phyloP scores from a whole-genome alignment of 2,797 vertebrate genomes.

The Erpetoichthys calabaricus region DNA sequence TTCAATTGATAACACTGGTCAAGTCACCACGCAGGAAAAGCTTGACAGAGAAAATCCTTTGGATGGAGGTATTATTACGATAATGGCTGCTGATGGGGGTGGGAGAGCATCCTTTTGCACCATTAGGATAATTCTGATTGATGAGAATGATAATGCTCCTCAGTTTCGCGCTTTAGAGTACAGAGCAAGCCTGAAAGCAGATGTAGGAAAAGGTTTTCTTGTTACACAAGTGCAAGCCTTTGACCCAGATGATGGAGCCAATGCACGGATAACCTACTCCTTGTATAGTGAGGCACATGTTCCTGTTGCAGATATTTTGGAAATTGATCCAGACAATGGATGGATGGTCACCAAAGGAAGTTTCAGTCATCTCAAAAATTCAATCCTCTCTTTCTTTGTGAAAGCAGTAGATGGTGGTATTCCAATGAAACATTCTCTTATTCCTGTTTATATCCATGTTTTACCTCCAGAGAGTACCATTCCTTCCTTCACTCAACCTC shows the following conservation, averaged over 20 bases:
- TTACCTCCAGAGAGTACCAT: constrained; percentile 67
- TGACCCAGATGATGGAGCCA: constrained; percentile 76
- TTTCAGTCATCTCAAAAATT: constrained; percentile 74
- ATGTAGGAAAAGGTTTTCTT: constrained; percentile 72
- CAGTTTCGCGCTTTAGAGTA: constrained; percentile 72
- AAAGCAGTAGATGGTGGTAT: constrained; percentile 85
- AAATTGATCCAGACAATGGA: constrained; percentile 93
- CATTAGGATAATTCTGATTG: constrained; percentile 67
- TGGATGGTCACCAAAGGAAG: constrained; percentile 94
- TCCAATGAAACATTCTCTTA: constrained; percentile 75
- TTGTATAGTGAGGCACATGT: constrained; percentile 82
- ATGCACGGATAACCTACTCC: constrained; percentile 81
- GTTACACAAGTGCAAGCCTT: constrained; percentile 82
- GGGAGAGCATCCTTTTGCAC: constrained; percentile 73
- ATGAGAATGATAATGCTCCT: constrained; percentile 87
- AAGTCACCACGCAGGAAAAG: constrained; percentile 72
- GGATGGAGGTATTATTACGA: constrained; percentile 59
- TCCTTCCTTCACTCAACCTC: constrained; percentile 74
- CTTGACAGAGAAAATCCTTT: constrained; percentile 72
- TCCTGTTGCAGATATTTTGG: constrained; percentile 75
- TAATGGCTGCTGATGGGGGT: constrained; percentile 75
- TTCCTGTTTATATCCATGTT: constrained; percentile 88
- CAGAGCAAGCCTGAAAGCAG: constrained; percentile 75
- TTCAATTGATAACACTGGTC: constrained; percentile 68
- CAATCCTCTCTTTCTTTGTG: constrained; percentile 87